These are phyloP conservation scores for Drosophila anomelani DNA, from an alignment of 2,888 invertebrate species.

Conservation along the genomic window DNA sequence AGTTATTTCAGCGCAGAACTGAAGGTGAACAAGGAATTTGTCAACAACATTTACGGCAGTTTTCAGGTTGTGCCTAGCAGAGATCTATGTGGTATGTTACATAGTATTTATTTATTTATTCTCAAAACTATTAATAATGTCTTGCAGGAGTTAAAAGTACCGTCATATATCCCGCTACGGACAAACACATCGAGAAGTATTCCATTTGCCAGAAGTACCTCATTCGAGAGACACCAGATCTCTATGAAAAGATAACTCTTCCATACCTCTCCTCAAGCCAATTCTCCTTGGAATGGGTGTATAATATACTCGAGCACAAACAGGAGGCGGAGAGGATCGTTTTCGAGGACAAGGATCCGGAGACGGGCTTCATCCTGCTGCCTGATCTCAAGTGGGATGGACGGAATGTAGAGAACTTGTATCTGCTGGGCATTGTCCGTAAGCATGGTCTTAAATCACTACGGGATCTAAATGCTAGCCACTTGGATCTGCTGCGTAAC, in stretches of 20 bases:
- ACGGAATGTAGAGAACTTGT: slow-evolving; percentile 89
- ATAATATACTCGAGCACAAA: slow-evolving; percentile 97
- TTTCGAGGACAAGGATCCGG: slow-evolving; percentile 90
- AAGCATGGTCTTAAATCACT: slow-evolving; percentile 91
- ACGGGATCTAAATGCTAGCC: slow-evolving; percentile 91
- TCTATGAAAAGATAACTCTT: slow-evolving; percentile 92
- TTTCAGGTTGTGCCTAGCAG: slow-evolving; percentile 89
- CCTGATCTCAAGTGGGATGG: slow-evolving; percentile 99
- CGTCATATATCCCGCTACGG: slow-evolving; percentile 96
- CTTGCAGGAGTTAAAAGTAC: slow-evolving; percentile 92
- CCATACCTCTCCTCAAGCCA: slow-evolving; percentile 90
- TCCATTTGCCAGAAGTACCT: slow-evolving; percentile 90
- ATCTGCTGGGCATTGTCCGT: slow-evolving; percentile 92
- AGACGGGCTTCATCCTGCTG: slow-evolving; percentile 93
- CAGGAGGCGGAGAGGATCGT: slow-evolving; percentile 95
- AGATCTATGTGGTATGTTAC: slow-evolving; percentile 87
- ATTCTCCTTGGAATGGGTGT: slow-evolving; percentile 96
- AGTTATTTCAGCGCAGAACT: slow-evolving; percentile 88
- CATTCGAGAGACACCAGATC: slow-evolving; percentile 92
- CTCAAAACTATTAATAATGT: not conserved
- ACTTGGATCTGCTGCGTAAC: slow-evolving; percentile 93
- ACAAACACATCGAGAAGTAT: slow-evolving; percentile 96
- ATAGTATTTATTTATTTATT: not conserved
- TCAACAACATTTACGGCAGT: slow-evolving; percentile 94
- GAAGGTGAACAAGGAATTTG: slow-evolving; percentile 87